Evolutionary conservation across 2,113 vertebrate genomes (phyloP).

Genomic region (Corvus moneduloides): DNA sequence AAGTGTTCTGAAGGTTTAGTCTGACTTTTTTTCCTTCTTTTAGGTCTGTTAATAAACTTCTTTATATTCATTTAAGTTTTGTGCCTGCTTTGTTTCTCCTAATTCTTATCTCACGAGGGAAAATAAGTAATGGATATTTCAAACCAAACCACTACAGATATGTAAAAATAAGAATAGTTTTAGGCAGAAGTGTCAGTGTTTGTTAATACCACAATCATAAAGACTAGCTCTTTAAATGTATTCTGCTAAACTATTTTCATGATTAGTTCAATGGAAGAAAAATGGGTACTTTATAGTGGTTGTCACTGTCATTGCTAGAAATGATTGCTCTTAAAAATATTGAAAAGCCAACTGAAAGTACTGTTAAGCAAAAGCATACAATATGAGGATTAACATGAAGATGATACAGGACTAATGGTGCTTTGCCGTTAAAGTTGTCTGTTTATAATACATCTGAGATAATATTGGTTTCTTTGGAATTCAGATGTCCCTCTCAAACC

Average conservation of each 20-base stretch:
- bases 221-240: neutral
- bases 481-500: neutral
- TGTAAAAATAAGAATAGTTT: neutral
- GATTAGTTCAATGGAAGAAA: neutral
- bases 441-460: neutral
- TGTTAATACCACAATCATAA: neutral
- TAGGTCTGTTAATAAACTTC: too few relatives aligned
- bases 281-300: neutral
- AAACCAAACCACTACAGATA: too few relatives aligned
- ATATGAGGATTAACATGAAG: neutral
- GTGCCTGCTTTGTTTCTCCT: too few relatives aligned
- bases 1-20: too few relatives aligned
- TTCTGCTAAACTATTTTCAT: neutral
- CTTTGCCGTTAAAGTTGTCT: neutral
- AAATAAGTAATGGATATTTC: too few relatives aligned
- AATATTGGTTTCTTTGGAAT: neutral
- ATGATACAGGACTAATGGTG: neutral
- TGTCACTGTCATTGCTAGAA: neutral
- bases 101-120: too few relatives aligned
- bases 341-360: neutral
- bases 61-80: too few relatives aligned
- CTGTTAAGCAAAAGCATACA: neutral
- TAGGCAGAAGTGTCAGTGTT: neutral
- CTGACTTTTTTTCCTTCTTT: too few relatives aligned
- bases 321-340: neutral